Conservation (phyloP, 2,113 vertebrate species). For the Serinus canaria region DNA sequence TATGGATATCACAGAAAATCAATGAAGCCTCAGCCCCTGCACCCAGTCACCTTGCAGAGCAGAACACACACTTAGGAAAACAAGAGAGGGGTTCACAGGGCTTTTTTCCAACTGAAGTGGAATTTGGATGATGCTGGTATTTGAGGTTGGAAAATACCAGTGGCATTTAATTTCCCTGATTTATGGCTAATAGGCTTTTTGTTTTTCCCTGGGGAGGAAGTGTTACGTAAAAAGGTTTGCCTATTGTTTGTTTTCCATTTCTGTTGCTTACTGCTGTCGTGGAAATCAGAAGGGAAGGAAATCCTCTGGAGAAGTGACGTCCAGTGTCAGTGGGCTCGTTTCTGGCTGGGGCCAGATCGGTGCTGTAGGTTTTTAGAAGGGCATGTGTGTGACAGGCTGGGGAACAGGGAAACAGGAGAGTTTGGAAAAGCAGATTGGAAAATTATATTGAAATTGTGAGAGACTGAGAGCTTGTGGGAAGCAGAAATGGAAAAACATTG, state of each 20-base stretch:
- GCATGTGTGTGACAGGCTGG: fast-evolving
- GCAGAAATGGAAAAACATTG: slow-evolving; percentile 51
- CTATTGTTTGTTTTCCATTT: slow-evolving; percentile 7
- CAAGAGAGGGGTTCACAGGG: neutral
- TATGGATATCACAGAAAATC: neutral
- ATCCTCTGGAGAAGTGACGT: neutral
- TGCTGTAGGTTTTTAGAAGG: neutral
- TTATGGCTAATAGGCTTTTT: neutral
- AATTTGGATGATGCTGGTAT: neutral
- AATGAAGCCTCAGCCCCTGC: neutral
- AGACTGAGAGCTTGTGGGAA: slow-evolving; percentile 6
- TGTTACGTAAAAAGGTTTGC: neutral
- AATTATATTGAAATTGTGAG: slow-evolving; percentile 2
- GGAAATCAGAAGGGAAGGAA: slow-evolving; percentile 48
- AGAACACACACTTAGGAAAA: neutral
- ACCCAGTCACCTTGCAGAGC: neutral
- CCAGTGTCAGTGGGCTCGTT: neutral
- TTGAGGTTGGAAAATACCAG: neutral
- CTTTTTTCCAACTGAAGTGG: neutral
- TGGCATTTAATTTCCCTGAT: neutral
- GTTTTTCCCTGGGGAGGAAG: neutral
- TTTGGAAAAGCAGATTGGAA: slow-evolving; percentile 34
- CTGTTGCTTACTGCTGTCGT: neutral
- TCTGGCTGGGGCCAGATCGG: neutral
- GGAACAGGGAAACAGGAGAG: neutral